A percentile compares a stretch with the other conserved stretches of the same genome.
phyloP scores from a whole-genome alignment of 2,797 vertebrate genomes.

The Urocyon cinereoargenteus region DNA sequence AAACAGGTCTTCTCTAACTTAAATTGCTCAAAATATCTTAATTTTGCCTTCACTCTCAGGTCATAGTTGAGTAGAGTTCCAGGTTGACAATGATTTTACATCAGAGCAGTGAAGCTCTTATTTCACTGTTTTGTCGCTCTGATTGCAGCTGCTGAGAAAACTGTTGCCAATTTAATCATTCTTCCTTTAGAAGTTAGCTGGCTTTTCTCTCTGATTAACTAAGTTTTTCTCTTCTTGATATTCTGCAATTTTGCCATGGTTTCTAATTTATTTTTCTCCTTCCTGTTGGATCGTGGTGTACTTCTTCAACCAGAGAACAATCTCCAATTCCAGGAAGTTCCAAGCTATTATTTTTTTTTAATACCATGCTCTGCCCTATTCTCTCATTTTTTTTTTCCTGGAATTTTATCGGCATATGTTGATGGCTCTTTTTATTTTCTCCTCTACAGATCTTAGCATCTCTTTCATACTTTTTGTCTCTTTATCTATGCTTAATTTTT shows the following conservation, averaged over 20 bases:
- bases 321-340: not conserved
- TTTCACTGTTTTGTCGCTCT: not conserved
- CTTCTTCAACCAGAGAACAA: not conserved
- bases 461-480: not conserved
- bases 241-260: not conserved
- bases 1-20: not conserved
- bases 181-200: not conserved
- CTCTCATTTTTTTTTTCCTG: not conserved
- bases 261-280: constrained; percentile 11
- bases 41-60: not conserved
- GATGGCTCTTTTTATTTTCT: not conserved
- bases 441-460: not conserved
- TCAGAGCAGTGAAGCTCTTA: not conserved
- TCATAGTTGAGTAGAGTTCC: not conserved
- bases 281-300: not conserved
- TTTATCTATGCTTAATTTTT: not conserved
- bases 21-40: not conserved
- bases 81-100: not conserved
- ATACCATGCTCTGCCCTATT: not conserved
- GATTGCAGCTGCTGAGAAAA: not conserved
- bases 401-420: constrained; percentile 19
- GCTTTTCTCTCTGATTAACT: not conserved
- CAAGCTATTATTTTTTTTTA: not conserved
- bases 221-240: constrained; percentile 4
- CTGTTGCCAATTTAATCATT: not conserved